Evolutionary conservation across 2,888 invertebrate species (phyloP).

Genomic region (Tetropium fuscum): DNA sequence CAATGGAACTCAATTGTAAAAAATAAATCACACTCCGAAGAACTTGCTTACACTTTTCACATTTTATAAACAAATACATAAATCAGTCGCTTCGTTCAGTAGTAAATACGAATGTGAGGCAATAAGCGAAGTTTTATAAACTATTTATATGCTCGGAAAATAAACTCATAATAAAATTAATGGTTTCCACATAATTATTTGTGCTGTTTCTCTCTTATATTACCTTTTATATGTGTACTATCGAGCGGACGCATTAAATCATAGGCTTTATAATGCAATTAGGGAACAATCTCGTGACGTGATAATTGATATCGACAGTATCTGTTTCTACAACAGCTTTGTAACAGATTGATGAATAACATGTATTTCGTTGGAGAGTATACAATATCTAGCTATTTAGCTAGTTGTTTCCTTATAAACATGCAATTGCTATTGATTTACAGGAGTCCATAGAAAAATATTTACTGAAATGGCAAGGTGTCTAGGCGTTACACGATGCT

Average conservation of each 20-base stretch:
- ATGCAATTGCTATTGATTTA: too few relatives aligned
- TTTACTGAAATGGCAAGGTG: too few relatives aligned
- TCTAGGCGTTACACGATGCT: too few relatives aligned
- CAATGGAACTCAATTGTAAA: too few relatives aligned
- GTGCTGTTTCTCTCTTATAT: constrained; percentile 6
- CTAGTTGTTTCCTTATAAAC: too few relatives aligned
- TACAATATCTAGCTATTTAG: too few relatives aligned
- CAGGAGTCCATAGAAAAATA: too few relatives aligned
- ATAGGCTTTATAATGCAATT: constrained; percentile 1
- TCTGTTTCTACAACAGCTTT: too few relatives aligned
- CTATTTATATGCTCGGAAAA: constrained; percentile 16
- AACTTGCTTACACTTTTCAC: constrained; percentile 7
- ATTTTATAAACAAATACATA: constrained; percentile 14
- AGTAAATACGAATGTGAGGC: constrained; percentile 17
- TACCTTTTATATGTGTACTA: constrained; percentile 6
- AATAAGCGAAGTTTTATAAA: constrained; percentile 15
- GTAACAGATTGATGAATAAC: too few relatives aligned
- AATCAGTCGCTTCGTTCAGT: constrained; percentile 6
- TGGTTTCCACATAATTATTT: constrained; percentile 4
- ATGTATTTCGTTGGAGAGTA: too few relatives aligned
- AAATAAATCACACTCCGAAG: too few relatives aligned
- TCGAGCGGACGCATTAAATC: constrained; percentile 3
- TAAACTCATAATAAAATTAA: constrained; percentile 23
- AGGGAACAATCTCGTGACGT: constrained; percentile 6
- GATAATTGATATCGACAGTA: constrained; percentile 6